phyloP scores from a whole-genome alignment of 2,797 vertebrate species.

The Manis pentadactyla region DNA sequence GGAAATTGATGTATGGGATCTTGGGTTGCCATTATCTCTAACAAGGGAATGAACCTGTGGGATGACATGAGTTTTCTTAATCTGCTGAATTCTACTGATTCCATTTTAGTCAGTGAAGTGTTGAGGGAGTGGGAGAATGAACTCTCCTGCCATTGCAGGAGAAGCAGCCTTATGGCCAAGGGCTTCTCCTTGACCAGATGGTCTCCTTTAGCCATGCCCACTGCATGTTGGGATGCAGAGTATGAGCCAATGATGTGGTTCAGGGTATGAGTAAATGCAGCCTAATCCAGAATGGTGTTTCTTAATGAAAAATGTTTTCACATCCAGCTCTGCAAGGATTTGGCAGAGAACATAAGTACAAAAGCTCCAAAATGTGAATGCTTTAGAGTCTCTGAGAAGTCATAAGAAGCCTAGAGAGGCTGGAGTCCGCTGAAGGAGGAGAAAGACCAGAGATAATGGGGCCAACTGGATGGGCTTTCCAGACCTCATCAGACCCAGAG shows the following conservation, averaged over 20 bases:
- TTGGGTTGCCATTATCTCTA: constrained; percentile 68
- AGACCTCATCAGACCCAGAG: too few species aligned
- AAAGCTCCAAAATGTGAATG: too few species aligned
- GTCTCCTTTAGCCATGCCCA: neutral
- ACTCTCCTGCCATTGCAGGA: neutral
- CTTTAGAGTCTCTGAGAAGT: too few species aligned
- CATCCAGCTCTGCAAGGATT: too few species aligned
- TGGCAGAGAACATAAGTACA: too few species aligned
- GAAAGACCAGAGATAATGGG: too few species aligned
- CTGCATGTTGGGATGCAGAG: neutral
- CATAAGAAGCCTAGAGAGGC: too few species aligned
- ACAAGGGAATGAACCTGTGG: constrained; percentile 69
- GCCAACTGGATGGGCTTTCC: too few species aligned
- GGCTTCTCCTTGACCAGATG: neutral
- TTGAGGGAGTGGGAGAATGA: constrained; percentile 16
- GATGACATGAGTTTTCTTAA: constrained; percentile 74
- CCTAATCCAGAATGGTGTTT: neutral
- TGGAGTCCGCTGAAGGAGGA: too few species aligned
- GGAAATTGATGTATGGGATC: constrained; percentile 67
- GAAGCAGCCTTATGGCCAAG: neutral
- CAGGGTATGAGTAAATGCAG: neutral
- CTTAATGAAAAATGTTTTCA: neutral
- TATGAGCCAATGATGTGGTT: too few species aligned
- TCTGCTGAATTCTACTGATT: constrained; percentile 64
- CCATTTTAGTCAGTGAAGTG: constrained; percentile 58